Percentiles rank a stretch among this genome's conserved stretches.
These are phyloP conservation scores for Melieria picta DNA, from an alignment of 2,888 invertebrate species.

Conservation along the genomic window DNA sequence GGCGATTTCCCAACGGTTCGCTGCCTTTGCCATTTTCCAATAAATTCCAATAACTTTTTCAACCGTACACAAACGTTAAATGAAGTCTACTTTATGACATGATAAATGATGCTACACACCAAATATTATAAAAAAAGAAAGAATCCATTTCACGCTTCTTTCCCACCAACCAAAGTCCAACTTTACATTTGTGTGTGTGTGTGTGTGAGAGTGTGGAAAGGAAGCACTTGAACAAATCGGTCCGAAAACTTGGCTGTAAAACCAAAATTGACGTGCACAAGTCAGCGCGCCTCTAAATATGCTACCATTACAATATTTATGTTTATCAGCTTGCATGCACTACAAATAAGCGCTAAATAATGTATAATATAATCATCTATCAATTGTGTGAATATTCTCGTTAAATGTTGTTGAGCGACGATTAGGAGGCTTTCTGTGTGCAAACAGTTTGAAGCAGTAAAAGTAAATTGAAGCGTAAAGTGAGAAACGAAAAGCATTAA, in stretches of 20 bases:
- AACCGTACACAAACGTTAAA: neutral
- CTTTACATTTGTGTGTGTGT: no score
- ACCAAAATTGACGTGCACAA: constrained; percentile 5
- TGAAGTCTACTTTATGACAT: neutral
- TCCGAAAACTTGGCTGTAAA: no score
- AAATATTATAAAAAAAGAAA: neutral
- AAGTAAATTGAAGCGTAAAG: no score
- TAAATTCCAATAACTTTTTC: neutral
- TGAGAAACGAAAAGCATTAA: neutral
- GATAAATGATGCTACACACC: neutral
- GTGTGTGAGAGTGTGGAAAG: no score
- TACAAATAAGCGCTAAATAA: neutral
- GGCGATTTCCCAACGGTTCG: neutral
- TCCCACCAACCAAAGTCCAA: no score
- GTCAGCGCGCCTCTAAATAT: constrained; percentile 40
- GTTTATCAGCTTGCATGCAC: constrained; percentile 14
- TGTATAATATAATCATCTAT: constrained; percentile 6
- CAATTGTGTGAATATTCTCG: no score
- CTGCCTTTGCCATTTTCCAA: neutral
- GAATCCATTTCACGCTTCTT: no score
- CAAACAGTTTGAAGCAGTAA: neutral
- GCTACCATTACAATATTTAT: constrained; percentile 17
- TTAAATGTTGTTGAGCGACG: no score
- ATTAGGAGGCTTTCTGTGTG: neutral
- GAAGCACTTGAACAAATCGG: no score